Evolutionary conservation across 2,888 invertebrate species (phyloP).

Genomic region (Dynastes maya): DNA sequence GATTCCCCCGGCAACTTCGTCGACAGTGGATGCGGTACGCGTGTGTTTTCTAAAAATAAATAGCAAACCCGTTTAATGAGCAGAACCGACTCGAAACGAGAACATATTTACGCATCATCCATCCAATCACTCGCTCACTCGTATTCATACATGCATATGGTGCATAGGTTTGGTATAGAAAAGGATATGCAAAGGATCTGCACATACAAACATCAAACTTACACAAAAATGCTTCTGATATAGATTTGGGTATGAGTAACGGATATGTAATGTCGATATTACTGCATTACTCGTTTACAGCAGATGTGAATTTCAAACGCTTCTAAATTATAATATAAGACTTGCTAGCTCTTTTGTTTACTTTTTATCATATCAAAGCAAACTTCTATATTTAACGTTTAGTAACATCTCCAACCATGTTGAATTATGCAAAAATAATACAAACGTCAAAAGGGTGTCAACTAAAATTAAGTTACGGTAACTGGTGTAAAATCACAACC

Average conservation of each 20-base stretch:
- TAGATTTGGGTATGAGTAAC: background rate
- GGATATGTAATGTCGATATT: background rate
- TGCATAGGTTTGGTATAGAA: background rate
- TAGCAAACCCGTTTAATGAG: conserved; percentile 46
- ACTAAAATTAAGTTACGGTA: too few relatives aligned
- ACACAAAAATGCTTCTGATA: background rate
- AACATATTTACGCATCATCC: conserved; percentile 40
- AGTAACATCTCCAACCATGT: too few relatives aligned
- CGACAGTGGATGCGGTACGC: conserved; percentile 28
- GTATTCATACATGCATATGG: background rate
- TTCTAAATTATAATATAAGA: too few relatives aligned
- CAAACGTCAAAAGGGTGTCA: too few relatives aligned
- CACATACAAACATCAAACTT: background rate
- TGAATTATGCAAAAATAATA: too few relatives aligned
- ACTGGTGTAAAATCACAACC: too few relatives aligned
- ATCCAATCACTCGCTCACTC: background rate
- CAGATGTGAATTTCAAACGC: too few relatives aligned
- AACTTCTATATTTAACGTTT: too few relatives aligned
- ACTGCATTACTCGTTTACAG: too few relatives aligned
- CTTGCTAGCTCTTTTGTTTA: too few relatives aligned
- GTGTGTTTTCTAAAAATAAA: conserved; percentile 45
- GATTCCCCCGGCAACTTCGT: conserved; percentile 33
- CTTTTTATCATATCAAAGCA: too few relatives aligned
- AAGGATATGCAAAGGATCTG: background rate
- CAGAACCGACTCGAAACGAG: conserved; percentile 42